Evolutionary conservation across 2,797 vertebrate species (phyloP).

Genomic region (Falco biarmicus): DNA sequence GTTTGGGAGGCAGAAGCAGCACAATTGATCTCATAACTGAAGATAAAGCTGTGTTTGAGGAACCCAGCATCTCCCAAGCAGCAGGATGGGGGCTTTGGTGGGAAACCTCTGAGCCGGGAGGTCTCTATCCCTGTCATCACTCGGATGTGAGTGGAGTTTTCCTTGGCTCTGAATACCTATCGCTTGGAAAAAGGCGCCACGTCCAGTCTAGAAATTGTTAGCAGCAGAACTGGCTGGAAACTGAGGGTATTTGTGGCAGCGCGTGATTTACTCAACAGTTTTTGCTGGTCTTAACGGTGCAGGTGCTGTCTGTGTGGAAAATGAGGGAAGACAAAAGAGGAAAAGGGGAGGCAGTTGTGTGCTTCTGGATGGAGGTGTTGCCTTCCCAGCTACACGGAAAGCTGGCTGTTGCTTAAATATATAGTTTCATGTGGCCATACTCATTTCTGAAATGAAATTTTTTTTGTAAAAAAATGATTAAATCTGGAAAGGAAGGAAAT

Average conservation of each 20-base stretch:
- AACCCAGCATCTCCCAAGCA: background rate
- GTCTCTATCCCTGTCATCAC: background rate
- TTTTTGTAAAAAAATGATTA: background rate
- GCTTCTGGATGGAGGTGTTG: background rate
- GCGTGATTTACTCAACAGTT: background rate
- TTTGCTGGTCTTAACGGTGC: background rate
- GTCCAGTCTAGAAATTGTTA: background rate
- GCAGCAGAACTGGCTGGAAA: background rate
- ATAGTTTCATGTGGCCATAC: fast-evolving
- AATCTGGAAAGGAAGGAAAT: background rate
- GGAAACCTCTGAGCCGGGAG: background rate
- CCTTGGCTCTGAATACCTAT: background rate
- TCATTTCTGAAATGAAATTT: background rate
- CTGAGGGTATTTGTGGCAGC: background rate
- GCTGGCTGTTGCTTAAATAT: background rate
- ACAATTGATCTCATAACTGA: fast-evolving
- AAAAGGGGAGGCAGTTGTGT: background rate
- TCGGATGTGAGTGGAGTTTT: background rate
- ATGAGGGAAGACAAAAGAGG: background rate
- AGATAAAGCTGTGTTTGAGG: background rate
- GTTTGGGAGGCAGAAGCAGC: background rate
- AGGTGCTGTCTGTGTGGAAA: background rate
- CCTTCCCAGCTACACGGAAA: background rate
- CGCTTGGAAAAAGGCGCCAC: fast-evolving
- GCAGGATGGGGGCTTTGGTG: background rate